These are phyloP conservation scores for Camponotus vicinus DNA, from an alignment of 1,140 invertebrate species.

Conservation along the genomic window DNA sequence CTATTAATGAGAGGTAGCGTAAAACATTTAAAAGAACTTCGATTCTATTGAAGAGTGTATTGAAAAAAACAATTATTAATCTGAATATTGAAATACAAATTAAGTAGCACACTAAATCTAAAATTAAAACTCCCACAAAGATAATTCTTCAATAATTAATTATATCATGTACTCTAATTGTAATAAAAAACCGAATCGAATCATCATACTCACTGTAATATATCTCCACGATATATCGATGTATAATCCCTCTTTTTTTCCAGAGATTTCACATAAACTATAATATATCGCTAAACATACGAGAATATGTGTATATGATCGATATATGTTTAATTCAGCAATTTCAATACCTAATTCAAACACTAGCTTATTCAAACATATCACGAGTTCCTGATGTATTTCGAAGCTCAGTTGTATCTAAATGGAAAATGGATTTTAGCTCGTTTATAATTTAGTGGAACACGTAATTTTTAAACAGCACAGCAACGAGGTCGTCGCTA, in stretches of 20 bases:
- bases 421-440: constrained; percentile 30
- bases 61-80: neutral
- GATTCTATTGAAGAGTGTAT: neutral
- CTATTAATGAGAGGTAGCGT: neutral
- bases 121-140: neutral
- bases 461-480: constrained; percentile 49
- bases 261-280: neutral
- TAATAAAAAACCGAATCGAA: neutral
- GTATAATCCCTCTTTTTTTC: neutral
- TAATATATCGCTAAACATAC: neutral
- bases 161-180: neutral
- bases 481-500: constrained; percentile 1
- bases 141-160: constrained; percentile 14
- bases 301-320: neutral
- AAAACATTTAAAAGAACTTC: neutral
- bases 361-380: neutral
- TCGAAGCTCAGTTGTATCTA: constrained; percentile 4
- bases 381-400: constrained; percentile 20
- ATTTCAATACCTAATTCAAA: neutral
- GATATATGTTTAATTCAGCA: neutral
- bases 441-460: constrained; percentile 40
- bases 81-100: neutral
- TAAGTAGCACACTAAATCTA: neutral
- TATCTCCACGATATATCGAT: neutral
- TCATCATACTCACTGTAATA: neutral